phyloP scores from a whole-genome alignment of 2,113 vertebrate genomes.

The Guaruba guarouba region DNA sequence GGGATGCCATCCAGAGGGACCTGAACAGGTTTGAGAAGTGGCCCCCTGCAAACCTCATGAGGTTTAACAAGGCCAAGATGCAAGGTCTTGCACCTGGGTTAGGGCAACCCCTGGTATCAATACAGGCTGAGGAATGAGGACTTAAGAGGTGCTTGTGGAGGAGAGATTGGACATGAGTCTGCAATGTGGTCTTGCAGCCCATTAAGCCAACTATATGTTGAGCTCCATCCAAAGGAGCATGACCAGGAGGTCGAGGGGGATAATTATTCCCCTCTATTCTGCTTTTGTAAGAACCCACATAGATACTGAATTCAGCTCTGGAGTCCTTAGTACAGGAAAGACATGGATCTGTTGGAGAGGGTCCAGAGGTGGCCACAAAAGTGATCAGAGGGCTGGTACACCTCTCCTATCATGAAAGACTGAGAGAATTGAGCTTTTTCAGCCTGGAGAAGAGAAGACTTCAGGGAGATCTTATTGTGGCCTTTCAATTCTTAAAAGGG shows the following conservation, averaged over 20 bases:
- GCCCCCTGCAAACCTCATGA: background rate
- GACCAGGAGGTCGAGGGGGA: background rate
- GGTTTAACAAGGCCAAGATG: background rate
- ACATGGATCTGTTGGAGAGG: background rate
- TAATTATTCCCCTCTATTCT: background rate
- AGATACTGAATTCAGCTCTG: background rate
- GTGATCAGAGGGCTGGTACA: background rate
- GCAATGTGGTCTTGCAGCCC: background rate
- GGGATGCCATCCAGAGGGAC: background rate
- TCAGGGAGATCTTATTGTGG: background rate
- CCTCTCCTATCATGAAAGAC: background rate
- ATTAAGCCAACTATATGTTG: background rate
- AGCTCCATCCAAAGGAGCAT: background rate
- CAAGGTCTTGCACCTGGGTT: background rate
- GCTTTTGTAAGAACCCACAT: background rate
- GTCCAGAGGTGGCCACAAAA: background rate
- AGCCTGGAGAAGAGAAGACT: background rate
- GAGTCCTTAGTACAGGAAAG: background rate
- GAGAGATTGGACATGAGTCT: background rate
- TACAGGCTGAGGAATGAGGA: background rate
- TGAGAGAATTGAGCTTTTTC: background rate
- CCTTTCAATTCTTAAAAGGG: background rate
- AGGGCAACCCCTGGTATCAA: fast-evolving
- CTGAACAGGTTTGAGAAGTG: background rate
- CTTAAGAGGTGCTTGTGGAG: background rate